Percentiles rank a stretch among this genome's conserved stretches.
These are phyloP conservation scores for Latheticus oryzae DNA, from an alignment of 2,888 invertebrate genomes.

Conservation along the genomic window DNA sequence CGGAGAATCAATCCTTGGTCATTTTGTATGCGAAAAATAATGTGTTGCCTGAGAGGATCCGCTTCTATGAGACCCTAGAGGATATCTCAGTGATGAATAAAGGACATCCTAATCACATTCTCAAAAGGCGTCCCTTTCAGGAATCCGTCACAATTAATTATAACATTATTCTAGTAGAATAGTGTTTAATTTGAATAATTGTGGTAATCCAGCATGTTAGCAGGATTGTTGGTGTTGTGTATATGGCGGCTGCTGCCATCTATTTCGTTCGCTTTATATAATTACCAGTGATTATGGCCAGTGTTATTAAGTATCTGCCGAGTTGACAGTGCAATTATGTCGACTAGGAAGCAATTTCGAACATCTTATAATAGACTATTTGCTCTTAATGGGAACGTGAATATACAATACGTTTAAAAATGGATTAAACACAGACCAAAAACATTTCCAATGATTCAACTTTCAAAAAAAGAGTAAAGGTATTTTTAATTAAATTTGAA, in stretches of 20 bases:
- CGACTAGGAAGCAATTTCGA: constrained; percentile 52
- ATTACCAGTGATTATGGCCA: constrained; percentile 48
- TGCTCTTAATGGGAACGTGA: constrained; percentile 39
- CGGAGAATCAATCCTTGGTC: constrained; percentile 10
- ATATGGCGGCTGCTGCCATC: constrained; percentile 38
- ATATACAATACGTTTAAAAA: constrained; percentile 21
- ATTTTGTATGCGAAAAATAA: constrained; percentile 23
- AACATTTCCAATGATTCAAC: too few relatives aligned
- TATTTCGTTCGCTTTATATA: constrained; percentile 46
- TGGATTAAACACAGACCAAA: constrained; percentile 25
- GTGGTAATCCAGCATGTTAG: constrained; percentile 32
- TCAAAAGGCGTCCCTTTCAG: constrained; percentile 31
- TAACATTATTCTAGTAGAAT: constrained; percentile 29
- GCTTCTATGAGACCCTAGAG: constrained; percentile 6
- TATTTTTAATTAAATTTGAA: too few relatives aligned
- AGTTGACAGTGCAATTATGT: constrained; percentile 53
- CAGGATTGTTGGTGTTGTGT: constrained; percentile 31
- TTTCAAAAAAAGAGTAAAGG: too few relatives aligned
- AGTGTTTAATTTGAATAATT: constrained; percentile 39
- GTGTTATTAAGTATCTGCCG: constrained; percentile 47
- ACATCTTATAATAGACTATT: constrained; percentile 46
- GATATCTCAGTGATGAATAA: constrained; percentile 13
- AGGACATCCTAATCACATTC: constrained; percentile 26
- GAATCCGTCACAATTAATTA: constrained; percentile 39
- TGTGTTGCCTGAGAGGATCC: constrained; percentile 14